Evolutionary conservation across 2,888 invertebrate species (phyloP), one percentile per base, ranked within the genome.

Genomic region (Andrena chrysosceles): DNA sequence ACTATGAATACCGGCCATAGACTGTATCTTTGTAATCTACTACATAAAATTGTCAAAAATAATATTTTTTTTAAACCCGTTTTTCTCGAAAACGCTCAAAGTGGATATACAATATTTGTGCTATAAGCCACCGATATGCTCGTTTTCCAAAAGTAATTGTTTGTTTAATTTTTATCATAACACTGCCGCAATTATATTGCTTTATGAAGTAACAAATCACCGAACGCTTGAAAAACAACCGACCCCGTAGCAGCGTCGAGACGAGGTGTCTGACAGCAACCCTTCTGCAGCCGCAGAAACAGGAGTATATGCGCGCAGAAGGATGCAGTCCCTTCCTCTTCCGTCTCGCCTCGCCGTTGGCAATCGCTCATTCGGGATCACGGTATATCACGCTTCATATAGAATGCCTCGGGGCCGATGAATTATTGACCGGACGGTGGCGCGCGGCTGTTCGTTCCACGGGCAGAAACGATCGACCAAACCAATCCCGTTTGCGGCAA

Each of bases 281-380:
- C 81, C 81, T 52, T 52, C 13, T 13, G 35, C 48, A 20, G 70
- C n/a, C 60, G 79, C 71, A 72, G 80, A 85, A 81, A 77, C 76
- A 73, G 71, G 68, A 86, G 81, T 77, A 64, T 42, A 42, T 42
- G 42, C 73, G 73, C 82, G 71, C 79, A 80, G 74, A 78, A 69
- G 70, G 79, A 77, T 78, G 73, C 54, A 56, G 77, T 66, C 75
- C 84, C 78, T 87, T 80, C 69, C 78, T 82, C 78, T 86, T 84
- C 86, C 89, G 88, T 90, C 87, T 89, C 84, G 83, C 85, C 87
- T 85, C 85, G 87, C 89, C 85, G 90, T 91, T 90, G 90, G 90
- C 91, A 91, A 92, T 92, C 90, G 90, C 91, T 92, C 92, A 93
- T 92, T 92, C 91, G 89, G 87, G 89, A 92, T 92, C 92, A 91